phyloP scores from a whole-genome alignment of 2,797 vertebrate genomes.

The Acipenser transmontanus region DNA sequence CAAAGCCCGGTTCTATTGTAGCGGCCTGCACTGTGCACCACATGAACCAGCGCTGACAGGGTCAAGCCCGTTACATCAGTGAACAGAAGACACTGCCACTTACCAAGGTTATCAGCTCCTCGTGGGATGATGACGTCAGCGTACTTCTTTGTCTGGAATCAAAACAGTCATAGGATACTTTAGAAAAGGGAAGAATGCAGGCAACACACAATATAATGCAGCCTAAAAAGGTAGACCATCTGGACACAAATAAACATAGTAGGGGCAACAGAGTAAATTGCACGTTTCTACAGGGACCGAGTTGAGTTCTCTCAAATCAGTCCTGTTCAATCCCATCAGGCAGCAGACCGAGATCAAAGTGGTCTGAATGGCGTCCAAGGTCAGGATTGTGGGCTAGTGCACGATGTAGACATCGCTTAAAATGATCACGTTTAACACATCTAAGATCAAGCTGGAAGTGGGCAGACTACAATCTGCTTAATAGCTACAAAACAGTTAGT shows the following conservation, averaged over 20 bases:
- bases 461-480: no score
- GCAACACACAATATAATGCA: background rate
- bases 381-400: no score
- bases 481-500: no score
- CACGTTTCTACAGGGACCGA: no score
- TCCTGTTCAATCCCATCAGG: background rate
- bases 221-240: background rate
- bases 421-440: no score
- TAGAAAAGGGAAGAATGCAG: background rate
- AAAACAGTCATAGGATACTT: constrained; percentile 12
- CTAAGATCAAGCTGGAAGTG: no score
- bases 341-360: background rate
- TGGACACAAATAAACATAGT: background rate
- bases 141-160: constrained; percentile 84
- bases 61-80: background rate
- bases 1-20: no score
- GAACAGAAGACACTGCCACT: constrained; percentile 31
- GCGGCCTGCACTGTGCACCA: background rate
- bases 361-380: no score
- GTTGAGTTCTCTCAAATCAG: background rate
- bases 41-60: background rate
- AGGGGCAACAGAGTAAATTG: no score
- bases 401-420: no score
- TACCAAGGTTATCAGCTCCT: constrained; percentile 86
- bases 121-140: constrained; percentile 91